Evolutionary conservation across 2,113 vertebrate genomes (phyloP).

Genomic region (Catharus fuscescens): DNA sequence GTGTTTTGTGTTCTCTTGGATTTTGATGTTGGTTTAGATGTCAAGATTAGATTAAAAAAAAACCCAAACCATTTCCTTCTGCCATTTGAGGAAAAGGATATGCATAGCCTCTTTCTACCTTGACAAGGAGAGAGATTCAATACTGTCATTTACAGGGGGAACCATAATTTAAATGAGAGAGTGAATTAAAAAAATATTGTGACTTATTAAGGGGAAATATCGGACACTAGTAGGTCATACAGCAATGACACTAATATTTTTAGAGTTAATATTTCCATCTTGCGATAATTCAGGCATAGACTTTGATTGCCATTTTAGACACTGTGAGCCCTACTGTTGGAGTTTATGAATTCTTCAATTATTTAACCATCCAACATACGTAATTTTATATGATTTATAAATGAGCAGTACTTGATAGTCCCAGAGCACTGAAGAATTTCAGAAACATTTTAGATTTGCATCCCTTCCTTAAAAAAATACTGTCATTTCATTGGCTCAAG

Average conservation of each 20-base stretch:
- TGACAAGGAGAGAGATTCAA: neutral
- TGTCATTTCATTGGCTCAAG: neutral
- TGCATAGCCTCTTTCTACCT: neutral
- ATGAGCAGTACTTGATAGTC: neutral
- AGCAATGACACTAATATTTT: neutral
- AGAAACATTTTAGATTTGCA: neutral
- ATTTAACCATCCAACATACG: neutral
- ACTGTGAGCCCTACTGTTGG: neutral
- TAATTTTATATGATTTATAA: neutral
- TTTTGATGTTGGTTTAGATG: neutral
- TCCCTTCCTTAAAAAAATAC: neutral
- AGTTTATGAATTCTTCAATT: constrained; percentile 2
- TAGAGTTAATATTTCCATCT: neutral
- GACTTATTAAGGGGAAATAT: neutral
- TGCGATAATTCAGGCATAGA: neutral
- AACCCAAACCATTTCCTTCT: neutral
- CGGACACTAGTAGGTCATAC: neutral
- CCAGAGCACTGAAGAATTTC: neutral
- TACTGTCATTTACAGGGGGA: neutral
- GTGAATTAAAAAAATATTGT: neutral
- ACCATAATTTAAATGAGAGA: neutral
- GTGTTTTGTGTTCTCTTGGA: neutral
- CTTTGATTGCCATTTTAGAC: neutral
- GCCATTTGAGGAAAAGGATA: neutral
- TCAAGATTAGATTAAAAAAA: neutral